Evolutionary conservation across 1,140 invertebrate genomes (phyloP), one percentile per base, ranked within the genome.

Genomic region (Drosophila nigrodunni): DNA sequence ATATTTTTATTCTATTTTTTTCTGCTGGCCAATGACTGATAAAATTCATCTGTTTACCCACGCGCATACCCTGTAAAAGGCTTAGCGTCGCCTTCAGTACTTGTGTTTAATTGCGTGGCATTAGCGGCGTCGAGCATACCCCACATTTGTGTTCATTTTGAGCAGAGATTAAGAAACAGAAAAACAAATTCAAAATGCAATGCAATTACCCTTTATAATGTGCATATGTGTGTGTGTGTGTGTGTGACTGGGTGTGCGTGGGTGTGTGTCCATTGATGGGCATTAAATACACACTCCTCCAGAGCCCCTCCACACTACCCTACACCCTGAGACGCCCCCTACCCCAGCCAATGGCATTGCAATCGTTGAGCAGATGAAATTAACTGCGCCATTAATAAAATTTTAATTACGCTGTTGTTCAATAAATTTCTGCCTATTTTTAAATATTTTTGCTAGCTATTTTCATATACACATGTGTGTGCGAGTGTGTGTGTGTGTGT

Each of bases 331-430:
- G 3, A 11, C 7, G 5, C 9, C 18, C 21, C 41, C 37, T 25
- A 1, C 49, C 8, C 0, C 35, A 10, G 4, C 25, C 10, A 47
- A 57, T 61, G 58, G 37, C 57, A 18, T 41, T 72, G 73, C 52
- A 72, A 15, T 47, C 49, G 25, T 43, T 15, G 30, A 66, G 65
- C 58, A 52, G 39, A 50, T 60, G 39, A 64, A 77, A 77, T 74
- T 77, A 67, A 69, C 25, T 74, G 57, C 60, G 64, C 25, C 59
- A 86, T 86, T 72, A 81, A 86, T 86, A 59, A 75, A 75, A 65
- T 76, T 30, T 80, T 66, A 80, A 85, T 83, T 78, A 76, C 76
- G 41, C n/a, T 58, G 47, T 60, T 65, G 57, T 68, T 72, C 46
- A 62, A 47, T 52, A 39, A 74, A 64, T 71, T 37, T 30, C 25